Evolutionary conservation across 2,797 vertebrate genomes (phyloP).

Genomic region (Neopelma chrysocephalum): DNA sequence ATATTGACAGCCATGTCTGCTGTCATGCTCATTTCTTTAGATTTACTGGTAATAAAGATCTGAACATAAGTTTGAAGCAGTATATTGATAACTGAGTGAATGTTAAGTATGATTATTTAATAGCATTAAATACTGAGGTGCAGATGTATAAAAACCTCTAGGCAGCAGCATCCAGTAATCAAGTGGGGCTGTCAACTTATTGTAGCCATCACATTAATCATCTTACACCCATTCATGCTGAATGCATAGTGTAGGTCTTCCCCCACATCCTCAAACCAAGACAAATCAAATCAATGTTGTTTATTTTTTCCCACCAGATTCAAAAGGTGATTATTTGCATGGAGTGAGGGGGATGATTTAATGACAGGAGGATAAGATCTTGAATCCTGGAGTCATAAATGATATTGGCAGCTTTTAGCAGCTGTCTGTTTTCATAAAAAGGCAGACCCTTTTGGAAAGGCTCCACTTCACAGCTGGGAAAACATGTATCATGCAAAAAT

Average conservation of each 20-base stretch:
- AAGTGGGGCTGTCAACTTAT: neutral
- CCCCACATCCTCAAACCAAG: neutral
- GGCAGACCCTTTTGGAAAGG: neutral
- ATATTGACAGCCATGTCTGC: neutral
- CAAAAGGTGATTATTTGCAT: neutral
- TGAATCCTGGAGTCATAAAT: neutral
- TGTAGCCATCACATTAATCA: neutral
- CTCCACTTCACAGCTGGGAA: neutral
- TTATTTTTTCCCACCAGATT: neutral
- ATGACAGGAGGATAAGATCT: neutral
- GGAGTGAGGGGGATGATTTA: neutral
- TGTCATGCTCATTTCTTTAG: neutral
- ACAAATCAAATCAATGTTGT: neutral
- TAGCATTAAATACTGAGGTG: neutral
- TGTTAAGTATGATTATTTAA: neutral
- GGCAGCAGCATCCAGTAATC: neutral
- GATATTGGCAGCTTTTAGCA: neutral
- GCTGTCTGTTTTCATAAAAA: neutral
- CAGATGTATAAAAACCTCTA: neutral
- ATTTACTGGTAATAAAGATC: constrained; percentile 10
- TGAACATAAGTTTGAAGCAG: neutral
- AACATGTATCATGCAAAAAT: neutral
- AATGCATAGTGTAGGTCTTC: neutral
- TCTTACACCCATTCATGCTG: neutral
- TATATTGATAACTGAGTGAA: neutral